Percentiles rank a stretch among this genome's conserved stretches.
phyloP scores from a whole-genome alignment of 2,888 invertebrate species.

The Choristoneura rosaceana region DNA sequence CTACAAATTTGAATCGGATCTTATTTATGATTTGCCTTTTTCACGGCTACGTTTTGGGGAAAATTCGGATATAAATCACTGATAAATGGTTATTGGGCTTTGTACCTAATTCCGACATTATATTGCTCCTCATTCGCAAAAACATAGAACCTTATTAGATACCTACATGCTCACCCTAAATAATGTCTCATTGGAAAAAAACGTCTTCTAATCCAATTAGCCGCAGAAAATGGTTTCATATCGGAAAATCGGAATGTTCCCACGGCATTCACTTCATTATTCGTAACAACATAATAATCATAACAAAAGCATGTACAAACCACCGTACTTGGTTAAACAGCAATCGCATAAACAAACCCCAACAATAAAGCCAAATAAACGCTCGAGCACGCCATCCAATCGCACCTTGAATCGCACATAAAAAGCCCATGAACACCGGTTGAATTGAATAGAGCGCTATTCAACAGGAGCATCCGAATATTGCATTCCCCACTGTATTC shows the following conservation, averaged over 20 bases:
- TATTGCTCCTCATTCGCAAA: constrained; percentile 36
- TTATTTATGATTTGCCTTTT: constrained; percentile 86
- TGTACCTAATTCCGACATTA: constrained; percentile 72
- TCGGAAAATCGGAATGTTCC: constrained; percentile 60
- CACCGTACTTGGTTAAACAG: constrained; percentile 84
- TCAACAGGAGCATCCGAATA: constrained; percentile 80
- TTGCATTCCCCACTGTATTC: constrained; percentile 79
- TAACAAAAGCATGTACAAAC: constrained; percentile 82
- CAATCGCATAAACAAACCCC: constrained; percentile 86
- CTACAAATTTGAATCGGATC: constrained; percentile 86
- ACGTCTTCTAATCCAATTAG: constrained; percentile 31
- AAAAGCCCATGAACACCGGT: constrained; percentile 82
- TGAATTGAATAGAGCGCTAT: constrained; percentile 80
- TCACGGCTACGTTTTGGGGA: constrained; percentile 84
- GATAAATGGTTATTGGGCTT: constrained; percentile 79
- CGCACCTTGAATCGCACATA: constrained; percentile 86
- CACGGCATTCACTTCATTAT: constrained; percentile 73
- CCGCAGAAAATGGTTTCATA: constrained; percentile 30
- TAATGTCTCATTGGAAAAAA: constrained; percentile 53
- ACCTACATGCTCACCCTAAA: not conserved
- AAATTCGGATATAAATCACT: constrained; percentile 82
- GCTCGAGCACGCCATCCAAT: constrained; percentile 85
- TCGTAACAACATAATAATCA: constrained; percentile 82
- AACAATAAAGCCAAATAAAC: constrained; percentile 86
- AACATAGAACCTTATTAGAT: constrained; percentile 8